Evolutionary conservation across 2,113 vertebrate genomes (phyloP).

Genomic region (Lontra canadensis): DNA sequence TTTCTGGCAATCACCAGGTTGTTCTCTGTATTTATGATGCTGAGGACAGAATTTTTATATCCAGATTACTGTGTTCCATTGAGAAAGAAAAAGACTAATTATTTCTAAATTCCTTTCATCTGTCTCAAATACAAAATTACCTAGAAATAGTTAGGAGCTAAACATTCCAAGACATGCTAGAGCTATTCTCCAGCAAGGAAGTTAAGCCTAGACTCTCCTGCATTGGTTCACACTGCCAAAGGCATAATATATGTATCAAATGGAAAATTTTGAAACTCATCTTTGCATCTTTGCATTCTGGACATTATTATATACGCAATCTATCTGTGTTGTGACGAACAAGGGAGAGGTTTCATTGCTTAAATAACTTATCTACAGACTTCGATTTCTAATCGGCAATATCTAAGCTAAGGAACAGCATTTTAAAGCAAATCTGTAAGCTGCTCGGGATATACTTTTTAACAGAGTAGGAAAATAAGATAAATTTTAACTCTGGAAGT

Average conservation of each 20-base stretch:
- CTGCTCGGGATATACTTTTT: background rate
- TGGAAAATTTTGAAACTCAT: background rate
- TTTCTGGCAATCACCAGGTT: background rate
- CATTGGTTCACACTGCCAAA: background rate
- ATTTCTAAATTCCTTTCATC: background rate
- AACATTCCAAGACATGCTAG: background rate
- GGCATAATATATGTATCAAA: background rate
- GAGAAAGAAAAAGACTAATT: background rate
- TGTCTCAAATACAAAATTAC: background rate
- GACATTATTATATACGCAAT: background rate
- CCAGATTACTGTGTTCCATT: background rate
- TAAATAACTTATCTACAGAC: background rate
- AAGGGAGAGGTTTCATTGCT: background rate
- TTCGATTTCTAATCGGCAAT: background rate
- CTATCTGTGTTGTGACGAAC: background rate
- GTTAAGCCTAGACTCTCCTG: background rate
- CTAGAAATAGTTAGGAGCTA: background rate
- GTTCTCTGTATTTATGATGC: background rate
- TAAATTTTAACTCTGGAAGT: conserved; percentile 12
- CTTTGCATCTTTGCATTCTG: background rate
- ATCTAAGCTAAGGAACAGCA: background rate
- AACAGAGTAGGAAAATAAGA: background rate
- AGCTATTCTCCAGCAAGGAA: background rate
- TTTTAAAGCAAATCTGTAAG: background rate
- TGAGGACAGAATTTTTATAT: background rate